phyloP scores from a whole-genome alignment of 2,113 vertebrate species.

The Oxyruncus cristatus region DNA sequence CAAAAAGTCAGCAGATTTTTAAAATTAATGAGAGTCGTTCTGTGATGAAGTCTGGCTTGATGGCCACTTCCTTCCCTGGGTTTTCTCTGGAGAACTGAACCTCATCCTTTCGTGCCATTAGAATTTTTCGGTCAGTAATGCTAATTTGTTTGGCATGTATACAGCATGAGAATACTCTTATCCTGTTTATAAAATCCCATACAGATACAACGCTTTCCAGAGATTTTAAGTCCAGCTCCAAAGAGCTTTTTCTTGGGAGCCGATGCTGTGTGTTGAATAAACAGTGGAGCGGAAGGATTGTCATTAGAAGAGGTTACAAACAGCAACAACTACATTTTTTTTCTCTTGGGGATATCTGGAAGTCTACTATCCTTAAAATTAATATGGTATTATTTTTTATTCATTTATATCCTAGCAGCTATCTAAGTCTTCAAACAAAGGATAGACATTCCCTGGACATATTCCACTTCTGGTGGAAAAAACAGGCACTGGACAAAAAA shows the following conservation, averaged over 20 bases:
- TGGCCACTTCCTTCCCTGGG: neutral
- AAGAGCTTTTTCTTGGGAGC: neutral
- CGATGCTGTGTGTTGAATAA: neutral
- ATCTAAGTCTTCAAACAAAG: neutral
- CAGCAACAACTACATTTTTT: neutral
- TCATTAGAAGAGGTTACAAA: neutral
- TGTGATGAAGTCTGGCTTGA: constrained; percentile 39
- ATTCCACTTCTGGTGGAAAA: neutral
- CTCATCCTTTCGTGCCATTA: neutral
- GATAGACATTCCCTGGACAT: neutral
- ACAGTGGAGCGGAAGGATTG: neutral
- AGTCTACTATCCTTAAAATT: neutral
- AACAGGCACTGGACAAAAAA: neutral
- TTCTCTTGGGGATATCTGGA: neutral
- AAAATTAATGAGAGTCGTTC: constrained; percentile 46
- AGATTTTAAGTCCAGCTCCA: neutral
- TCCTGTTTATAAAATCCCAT: neutral
- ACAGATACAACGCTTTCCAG: neutral
- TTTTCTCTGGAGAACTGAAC: constrained; percentile 13
- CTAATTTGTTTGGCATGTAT: neutral
- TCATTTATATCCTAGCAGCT: neutral
- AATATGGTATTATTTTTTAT: neutral
- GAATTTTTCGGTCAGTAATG: constrained; percentile 15
- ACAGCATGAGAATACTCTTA: constrained; percentile 5
- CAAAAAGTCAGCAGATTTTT: constrained; percentile 65